Base-by-base conservation (phyloP, 2,888 invertebrate species). In the Gortyna flavago region DNA sequence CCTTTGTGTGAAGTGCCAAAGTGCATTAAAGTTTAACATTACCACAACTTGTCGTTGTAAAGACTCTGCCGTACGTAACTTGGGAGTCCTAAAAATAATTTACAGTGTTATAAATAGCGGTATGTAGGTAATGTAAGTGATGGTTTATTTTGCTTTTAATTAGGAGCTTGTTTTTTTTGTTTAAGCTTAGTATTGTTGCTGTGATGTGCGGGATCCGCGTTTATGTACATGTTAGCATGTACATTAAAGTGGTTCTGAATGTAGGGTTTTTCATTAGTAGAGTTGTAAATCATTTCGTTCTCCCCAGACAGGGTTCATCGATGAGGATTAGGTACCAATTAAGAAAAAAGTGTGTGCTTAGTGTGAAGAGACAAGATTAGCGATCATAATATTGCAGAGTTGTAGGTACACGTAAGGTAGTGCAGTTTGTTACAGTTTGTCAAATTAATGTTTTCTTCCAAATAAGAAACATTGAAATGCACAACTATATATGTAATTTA, bases 21-120 rank as follows among this genome's bases (percentile, higher is more conserved):
- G 88, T 91, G 90, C 90, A 90, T 90, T 89, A 90, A 92, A 92
- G 86, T 90, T 89, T 86, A 88, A 89, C 88, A 89, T 87, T 84
- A 84, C 89, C 80, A 88, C 87, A 87, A 87, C 86, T 85, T 84
- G 81, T 84, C 80, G 80, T 74, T 81, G 84, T 80, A 82, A 85
- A 75, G 77, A 74, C 83, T 85, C 25, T 32, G 25, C 48, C 54
- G 65, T 61, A 71, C 72, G 61, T 74, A 72, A 75, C 70, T 83
- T 59, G 44, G 75, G 29, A 35, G 72, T 72, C 59, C 72, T 82
- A 85, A 83, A 84, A 80, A 81, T 81, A 54, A 74, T 73, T 81
- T 84, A 66, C 44, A 35, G 41, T 79, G 41, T 51, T 65, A 21
- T 68, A 80, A 69, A 68, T 77, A 59, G 57, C 16, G 16, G 35